Percentiles rank a stretch among this genome's conserved stretches.
Conservation (phyloP, 2,113 vertebrate species). For the Illadopsis cleaveri region DNA sequence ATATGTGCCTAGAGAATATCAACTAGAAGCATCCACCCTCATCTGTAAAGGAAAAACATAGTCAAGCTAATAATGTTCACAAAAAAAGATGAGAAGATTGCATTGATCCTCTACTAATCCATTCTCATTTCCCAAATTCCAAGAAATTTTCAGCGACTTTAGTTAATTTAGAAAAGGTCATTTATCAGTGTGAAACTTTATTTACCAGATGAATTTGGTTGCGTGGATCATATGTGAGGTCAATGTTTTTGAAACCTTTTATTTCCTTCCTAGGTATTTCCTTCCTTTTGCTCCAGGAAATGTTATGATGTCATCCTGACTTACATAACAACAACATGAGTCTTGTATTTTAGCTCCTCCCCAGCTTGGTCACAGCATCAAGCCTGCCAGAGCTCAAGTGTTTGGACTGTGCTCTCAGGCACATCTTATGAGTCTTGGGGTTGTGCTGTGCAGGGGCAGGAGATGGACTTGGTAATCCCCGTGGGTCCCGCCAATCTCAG, state of each 20-base stretch:
- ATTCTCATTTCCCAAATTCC: background rate
- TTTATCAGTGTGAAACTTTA: background rate
- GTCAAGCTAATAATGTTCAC: background rate
- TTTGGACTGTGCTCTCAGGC: background rate
- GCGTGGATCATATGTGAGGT: background rate
- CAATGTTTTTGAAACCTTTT: background rate
- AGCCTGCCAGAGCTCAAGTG: background rate
- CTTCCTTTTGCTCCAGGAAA: background rate
- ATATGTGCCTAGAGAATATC: background rate
- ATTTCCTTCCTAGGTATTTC: background rate
- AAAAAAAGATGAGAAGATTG: background rate
- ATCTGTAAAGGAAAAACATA: background rate
- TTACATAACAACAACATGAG: accelerated
- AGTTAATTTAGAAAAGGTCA: background rate
- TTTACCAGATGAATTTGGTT: background rate
- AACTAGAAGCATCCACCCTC: background rate
- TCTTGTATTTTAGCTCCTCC: background rate
- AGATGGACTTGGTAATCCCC: background rate
- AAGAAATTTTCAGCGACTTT: background rate
- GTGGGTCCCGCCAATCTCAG: background rate
- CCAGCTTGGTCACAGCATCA: background rate
- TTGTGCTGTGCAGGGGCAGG: background rate
- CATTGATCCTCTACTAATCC: background rate
- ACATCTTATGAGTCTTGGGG: background rate
- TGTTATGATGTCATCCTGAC: background rate